Conservation (phyloP, 2,888 invertebrate species). For the Andrena bucephala region DNA sequence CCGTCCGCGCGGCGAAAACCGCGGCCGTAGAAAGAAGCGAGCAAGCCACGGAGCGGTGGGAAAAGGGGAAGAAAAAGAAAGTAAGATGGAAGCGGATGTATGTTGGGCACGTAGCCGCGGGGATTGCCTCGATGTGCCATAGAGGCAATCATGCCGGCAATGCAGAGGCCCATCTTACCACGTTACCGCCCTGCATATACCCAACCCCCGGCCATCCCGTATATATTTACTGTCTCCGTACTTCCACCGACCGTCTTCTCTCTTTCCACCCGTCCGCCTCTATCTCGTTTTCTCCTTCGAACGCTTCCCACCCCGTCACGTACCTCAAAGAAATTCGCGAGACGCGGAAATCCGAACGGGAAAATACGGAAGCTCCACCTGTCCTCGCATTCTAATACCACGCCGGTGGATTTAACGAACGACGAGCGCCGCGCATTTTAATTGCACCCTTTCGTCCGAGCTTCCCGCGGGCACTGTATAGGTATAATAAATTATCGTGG, state of each 20-base stretch:
- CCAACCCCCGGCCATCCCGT: constrained; percentile 75
- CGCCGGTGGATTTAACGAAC: constrained; percentile 32
- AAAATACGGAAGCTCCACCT: constrained; percentile 50
- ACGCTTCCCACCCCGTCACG: constrained; percentile 40
- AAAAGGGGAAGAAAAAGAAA: constrained; percentile 71
- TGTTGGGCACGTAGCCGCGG: constrained; percentile 85
- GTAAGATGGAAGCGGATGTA: constrained; percentile 82
- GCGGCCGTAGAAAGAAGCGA: constrained; percentile 53
- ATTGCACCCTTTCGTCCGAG: background rate
- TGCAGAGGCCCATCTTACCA: constrained; percentile 84
- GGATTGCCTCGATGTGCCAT: constrained; percentile 85
- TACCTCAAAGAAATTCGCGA: constrained; percentile 67
- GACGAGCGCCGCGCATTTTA: constrained; percentile 15
- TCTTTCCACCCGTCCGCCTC: constrained; percentile 11
- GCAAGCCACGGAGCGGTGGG: constrained; percentile 61
- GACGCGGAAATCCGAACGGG: constrained; percentile 60
- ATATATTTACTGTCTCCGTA: constrained; percentile 73
- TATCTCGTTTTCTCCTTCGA: constrained; percentile 8
- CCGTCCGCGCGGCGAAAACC: constrained; percentile 66
- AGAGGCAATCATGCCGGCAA: constrained; percentile 85
- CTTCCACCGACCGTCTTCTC: constrained; percentile 67
- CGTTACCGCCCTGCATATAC: constrained; percentile 84
- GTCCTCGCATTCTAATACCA: constrained; percentile 54
- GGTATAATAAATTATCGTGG: too few species aligned
- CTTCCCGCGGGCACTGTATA: too few species aligned